Evolutionary conservation across 2,888 invertebrate genomes (phyloP).

Genomic region (Pocota personata): DNA sequence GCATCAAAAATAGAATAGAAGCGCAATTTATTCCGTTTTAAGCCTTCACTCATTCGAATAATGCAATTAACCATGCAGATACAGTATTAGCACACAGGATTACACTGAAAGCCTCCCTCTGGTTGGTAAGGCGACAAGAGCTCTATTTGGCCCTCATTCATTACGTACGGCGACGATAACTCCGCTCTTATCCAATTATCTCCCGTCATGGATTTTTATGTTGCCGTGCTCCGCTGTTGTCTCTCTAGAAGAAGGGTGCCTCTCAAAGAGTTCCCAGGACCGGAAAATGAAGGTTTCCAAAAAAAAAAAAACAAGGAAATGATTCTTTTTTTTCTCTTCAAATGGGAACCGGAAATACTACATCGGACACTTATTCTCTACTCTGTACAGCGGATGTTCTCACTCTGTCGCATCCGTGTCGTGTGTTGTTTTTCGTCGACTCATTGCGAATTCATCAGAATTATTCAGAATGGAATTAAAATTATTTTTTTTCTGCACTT

Average conservation of each 20-base stretch:
- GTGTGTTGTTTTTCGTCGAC: constrained; percentile 56
- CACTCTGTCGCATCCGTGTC: neutral
- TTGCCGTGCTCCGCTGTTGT: neutral
- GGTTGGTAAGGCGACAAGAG: neutral
- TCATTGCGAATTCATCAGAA: constrained; percentile 73
- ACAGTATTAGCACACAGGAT: constrained; percentile 68
- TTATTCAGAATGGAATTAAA: constrained; percentile 74
- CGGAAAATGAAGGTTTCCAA: neutral
- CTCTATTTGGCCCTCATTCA: constrained; percentile 49
- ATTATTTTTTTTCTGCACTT: constrained; percentile 51
- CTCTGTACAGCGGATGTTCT: constrained; percentile 1
- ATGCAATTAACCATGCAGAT: constrained; percentile 74
- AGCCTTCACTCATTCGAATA: constrained; percentile 74
- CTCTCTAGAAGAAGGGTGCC: constrained; percentile 1
- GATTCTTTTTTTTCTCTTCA: too few species aligned
- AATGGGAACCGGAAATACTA: constrained; percentile 61
- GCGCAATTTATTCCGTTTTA: constrained; percentile 69
- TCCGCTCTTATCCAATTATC: constrained; percentile 71
- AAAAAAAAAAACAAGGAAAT: neutral
- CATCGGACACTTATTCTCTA: constrained; percentile 63
- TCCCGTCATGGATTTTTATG: constrained; percentile 56
- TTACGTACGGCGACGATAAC: constrained; percentile 69
- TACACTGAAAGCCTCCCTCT: constrained; percentile 56
- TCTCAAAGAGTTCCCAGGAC: constrained; percentile 4
- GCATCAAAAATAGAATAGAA: constrained; percentile 52